These are phyloP conservation scores for Scolopax mira DNA, from an alignment of 2,113 vertebrate species.

Conservation along the genomic window DNA sequence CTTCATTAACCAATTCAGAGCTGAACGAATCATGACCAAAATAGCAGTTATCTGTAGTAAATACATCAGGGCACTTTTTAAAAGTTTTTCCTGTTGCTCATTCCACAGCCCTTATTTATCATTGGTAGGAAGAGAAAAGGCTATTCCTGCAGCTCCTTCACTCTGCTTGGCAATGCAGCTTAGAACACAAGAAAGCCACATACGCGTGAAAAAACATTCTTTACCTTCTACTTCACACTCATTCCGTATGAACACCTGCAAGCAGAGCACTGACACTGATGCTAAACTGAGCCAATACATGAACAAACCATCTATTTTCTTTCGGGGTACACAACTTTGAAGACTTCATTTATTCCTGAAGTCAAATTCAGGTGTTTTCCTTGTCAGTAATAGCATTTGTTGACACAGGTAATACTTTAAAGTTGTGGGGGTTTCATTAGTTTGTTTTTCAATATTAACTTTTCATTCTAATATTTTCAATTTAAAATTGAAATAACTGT, in stretches of 20 bases:
- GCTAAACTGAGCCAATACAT: not conserved
- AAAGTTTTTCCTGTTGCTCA: not conserved
- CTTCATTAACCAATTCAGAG: not conserved
- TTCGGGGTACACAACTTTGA: not conserved
- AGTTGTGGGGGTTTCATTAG: not conserved
- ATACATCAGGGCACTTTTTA: not conserved
- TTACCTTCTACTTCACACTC: rapidly evolving
- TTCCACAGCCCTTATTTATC: not conserved
- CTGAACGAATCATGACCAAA: not conserved
- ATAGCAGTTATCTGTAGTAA: not conserved
- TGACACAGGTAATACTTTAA: not conserved
- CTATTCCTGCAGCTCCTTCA: not conserved
- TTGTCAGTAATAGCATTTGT: not conserved
- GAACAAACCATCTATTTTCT: not conserved
- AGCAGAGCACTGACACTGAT: no score
- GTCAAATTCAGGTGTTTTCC: not conserved
- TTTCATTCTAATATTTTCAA: not conserved
- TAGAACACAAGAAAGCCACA: not conserved
- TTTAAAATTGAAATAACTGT: not conserved
- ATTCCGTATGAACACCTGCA: not conserved
- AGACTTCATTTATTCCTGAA: not conserved
- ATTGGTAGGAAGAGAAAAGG: not conserved
- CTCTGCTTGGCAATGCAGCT: not conserved
- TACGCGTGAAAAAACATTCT: rapidly evolving
- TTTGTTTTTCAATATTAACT: rapidly evolving